Percentiles rank a stretch among this genome's conserved stretches.
Evolutionary conservation across 2,797 vertebrate genomes (phyloP).

Genomic region (Denticeps clupeoides): DNA sequence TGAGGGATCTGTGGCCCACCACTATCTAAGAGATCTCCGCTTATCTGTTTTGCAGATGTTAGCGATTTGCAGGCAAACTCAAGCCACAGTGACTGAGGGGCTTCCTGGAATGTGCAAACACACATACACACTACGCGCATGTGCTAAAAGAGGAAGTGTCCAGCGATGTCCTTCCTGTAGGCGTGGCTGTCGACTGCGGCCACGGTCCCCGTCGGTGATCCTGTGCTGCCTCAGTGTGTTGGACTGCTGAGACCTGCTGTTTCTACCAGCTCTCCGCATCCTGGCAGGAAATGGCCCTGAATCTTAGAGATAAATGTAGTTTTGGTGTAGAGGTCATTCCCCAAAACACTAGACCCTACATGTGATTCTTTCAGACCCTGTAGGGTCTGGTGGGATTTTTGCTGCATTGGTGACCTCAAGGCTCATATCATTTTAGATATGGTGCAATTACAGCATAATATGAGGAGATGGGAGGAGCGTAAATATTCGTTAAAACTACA

Average conservation of each 20-base stretch:
- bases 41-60: conserved; percentile 1
- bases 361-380: background rate
- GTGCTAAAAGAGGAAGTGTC: conserved; percentile 20
- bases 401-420: too few relatives aligned
- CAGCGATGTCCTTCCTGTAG: conserved; percentile 12
- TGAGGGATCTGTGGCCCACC: background rate
- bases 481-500: too few relatives aligned
- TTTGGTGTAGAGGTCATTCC: background rate
- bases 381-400: too few relatives aligned
- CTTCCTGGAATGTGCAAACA: conserved; percentile 2
- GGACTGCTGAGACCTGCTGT: background rate
- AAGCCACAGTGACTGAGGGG: conserved; percentile 2
- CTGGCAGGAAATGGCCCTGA: conserved; percentile 2
- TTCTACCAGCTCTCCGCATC: conserved; percentile 3
- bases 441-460: too few relatives aligned
- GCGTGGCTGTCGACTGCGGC: conserved; percentile 1
- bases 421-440: too few relatives aligned
- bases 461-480: too few relatives aligned
- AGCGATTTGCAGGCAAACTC: conserved; percentile 3
- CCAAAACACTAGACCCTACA: background rate
- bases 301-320: too few relatives aligned
- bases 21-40: background rate
- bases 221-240: background rate
- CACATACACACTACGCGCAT: background rate
- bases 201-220: background rate